Evolutionary conservation across 2,113 vertebrate species (phyloP).

Genomic region (Dipodomys merriami): DNA sequence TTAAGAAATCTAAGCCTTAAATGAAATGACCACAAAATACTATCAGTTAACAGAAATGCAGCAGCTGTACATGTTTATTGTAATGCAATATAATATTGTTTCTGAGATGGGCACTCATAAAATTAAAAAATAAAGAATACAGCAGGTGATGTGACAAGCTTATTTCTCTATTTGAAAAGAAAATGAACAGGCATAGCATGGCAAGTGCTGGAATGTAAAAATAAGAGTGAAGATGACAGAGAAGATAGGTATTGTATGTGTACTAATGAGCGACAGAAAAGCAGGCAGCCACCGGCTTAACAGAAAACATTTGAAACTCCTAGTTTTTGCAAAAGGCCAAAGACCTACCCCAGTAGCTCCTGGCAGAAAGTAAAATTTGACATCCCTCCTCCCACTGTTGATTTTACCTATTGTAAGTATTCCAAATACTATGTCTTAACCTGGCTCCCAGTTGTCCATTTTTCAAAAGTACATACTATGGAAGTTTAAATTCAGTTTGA

Average conservation of each 20-base stretch:
- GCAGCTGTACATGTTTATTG: slow-evolving; percentile 93
- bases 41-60: slow-evolving; percentile 91
- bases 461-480: slow-evolving; percentile 38
- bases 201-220: slow-evolving; percentile 88
- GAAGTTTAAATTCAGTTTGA: slow-evolving; percentile 64
- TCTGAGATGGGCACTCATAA: slow-evolving; percentile 80
- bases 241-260: slow-evolving; percentile 77
- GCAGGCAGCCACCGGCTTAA: slow-evolving; percentile 69
- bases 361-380: slow-evolving; percentile 22
- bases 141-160: slow-evolving; percentile 86
- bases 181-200: slow-evolving; percentile 85
- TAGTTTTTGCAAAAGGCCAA: slow-evolving; percentile 62
- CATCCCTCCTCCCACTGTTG: not conserved
- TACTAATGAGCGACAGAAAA: slow-evolving; percentile 50
- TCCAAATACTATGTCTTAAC: slow-evolving; percentile 50
- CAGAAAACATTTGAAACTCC: slow-evolving; percentile 63
- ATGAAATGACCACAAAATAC: slow-evolving; percentile 90
- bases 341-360: slow-evolving; percentile 38
- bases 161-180: slow-evolving; percentile 85
- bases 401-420: slow-evolving; percentile 31
- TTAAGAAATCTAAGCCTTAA: slow-evolving; percentile 89
- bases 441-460: not conserved
- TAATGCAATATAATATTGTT: slow-evolving; percentile 89
- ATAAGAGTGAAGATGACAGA: slow-evolving; percentile 82
- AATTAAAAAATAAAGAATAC: slow-evolving; percentile 76